phyloP scores from a whole-genome alignment of 1,140 invertebrate genomes.

The Zaprionus vittiger region DNA sequence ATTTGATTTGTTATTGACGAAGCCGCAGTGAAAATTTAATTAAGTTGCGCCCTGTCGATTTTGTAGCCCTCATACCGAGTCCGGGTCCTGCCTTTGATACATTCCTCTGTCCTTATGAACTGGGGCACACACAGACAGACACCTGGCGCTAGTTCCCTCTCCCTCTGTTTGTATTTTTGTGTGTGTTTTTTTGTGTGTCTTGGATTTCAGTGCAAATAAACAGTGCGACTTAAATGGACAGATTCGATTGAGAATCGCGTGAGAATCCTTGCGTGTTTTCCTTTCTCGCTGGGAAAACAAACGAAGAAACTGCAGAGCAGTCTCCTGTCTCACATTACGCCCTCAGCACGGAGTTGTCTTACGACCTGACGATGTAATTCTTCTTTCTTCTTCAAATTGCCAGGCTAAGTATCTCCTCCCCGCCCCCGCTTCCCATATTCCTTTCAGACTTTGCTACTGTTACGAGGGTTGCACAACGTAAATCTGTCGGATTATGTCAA shows the following conservation, averaged over 20 bases:
- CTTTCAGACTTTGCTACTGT: not conserved
- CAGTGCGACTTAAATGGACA: constrained; percentile 54
- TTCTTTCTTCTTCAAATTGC: constrained; percentile 33
- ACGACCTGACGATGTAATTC: constrained; percentile 45
- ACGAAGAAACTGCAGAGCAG: constrained; percentile 25
- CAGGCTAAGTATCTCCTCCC: constrained; percentile 15
- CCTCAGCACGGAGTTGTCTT: constrained; percentile 70
- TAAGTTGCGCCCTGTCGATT: constrained; percentile 63
- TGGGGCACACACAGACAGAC: constrained; percentile 29
- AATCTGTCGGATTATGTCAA: constrained; percentile 41
- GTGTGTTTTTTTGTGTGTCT: constrained; percentile 42
- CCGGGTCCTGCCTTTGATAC: constrained; percentile 1
- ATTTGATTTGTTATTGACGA: constrained; percentile 72
- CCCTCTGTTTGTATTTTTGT: not conserved
- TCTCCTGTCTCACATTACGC: constrained; percentile 63
- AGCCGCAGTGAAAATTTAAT: constrained; percentile 83
- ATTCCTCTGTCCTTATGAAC: constrained; percentile 39
- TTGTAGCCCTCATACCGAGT: constrained; percentile 7
- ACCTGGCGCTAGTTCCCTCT: constrained; percentile 26
- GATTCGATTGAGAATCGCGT: constrained; percentile 73
- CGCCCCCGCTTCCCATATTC: not conserved
- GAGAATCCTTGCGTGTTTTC: constrained; percentile 74
- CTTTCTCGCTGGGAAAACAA: constrained; percentile 63
- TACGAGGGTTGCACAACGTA: constrained; percentile 27
- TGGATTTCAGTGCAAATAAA: constrained; percentile 78